phyloP scores from a whole-genome alignment of 92 coral and sea anemone genomes.

The Isaurus tuberculatus region DNA sequence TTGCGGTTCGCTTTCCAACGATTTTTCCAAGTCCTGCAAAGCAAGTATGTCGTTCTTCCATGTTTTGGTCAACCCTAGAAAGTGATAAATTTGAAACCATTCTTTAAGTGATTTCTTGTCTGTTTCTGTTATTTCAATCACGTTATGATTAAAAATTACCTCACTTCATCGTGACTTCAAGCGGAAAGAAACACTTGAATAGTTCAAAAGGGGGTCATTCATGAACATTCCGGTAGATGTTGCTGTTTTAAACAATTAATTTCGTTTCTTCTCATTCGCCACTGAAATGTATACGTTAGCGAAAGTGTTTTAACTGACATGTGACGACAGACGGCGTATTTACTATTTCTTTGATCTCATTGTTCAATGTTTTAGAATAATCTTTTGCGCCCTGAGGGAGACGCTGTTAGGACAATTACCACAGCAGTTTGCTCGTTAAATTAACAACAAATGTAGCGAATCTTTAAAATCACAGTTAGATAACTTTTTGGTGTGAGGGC shows the following conservation, averaged over 20 bases:
- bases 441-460: no score
- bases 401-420: no score
- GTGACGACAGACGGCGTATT: not conserved
- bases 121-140: not conserved
- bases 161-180: conserved; percentile 2
- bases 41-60: conserved; percentile 8
- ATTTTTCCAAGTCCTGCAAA: conserved; percentile 35
- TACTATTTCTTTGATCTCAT: not conserved
- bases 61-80: not conserved
- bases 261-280: not conserved
- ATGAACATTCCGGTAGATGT: not conserved
- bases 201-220: not conserved
- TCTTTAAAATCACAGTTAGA: no score
- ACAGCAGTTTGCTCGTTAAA: no score
- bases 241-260: not conserved
- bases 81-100: not conserved
- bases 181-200: conserved; percentile 12
- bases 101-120: not conserved
- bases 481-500: no score
- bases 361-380: no score
- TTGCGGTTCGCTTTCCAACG: conserved; percentile 30
- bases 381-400: no score
- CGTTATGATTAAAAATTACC: not conserved
- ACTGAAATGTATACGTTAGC: not conserved
- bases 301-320: not conserved